Conservation (phyloP, 2,888 invertebrate genomes). For the Invenusta paracnida region DNA sequence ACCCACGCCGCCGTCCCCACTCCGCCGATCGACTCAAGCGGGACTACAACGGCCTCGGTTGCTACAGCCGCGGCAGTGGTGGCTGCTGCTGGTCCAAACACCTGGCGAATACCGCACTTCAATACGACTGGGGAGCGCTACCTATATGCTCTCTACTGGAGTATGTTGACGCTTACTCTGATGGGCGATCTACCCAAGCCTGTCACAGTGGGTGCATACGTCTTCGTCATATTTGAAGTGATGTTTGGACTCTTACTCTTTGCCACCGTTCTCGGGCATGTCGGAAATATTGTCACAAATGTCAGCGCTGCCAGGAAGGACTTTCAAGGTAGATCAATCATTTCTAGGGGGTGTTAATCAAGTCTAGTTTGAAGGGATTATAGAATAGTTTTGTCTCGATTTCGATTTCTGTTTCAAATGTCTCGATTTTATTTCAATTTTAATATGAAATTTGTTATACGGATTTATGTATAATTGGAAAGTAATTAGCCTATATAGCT, state of each 20-base stretch:
- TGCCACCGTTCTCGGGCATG: constrained; percentile 91
- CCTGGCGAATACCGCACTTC: constrained; percentile 42
- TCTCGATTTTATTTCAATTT: too few relatives aligned
- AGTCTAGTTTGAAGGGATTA: too few relatives aligned
- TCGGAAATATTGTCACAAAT: constrained; percentile 94
- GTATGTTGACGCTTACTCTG: constrained; percentile 87
- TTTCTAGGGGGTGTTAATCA: constrained; percentile 51
- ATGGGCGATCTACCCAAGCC: constrained; percentile 87
- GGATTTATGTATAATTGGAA: too few relatives aligned
- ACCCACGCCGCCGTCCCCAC: constrained; percentile 64
- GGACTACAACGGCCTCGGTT: constrained; percentile 62
- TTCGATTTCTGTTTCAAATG: too few relatives aligned
- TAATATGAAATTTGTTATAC: too few relatives aligned
- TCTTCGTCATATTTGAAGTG: constrained; percentile 88
- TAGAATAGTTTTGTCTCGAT: too few relatives aligned
- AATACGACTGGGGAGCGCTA: constrained; percentile 66
- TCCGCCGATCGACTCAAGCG: constrained; percentile 60
- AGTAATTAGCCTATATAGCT: too few relatives aligned
- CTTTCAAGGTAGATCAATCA: constrained; percentile 98
- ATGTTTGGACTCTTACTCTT: constrained; percentile 88
- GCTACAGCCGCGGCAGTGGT: constrained; percentile 63
- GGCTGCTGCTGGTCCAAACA: constrained; percentile 47
- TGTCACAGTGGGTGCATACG: constrained; percentile 84
- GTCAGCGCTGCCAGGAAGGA: constrained; percentile 93
- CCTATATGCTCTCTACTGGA: constrained; percentile 96